phyloP scores from a whole-genome alignment of 2,888 invertebrate genomes.

The Anarsia innoxiella region DNA sequence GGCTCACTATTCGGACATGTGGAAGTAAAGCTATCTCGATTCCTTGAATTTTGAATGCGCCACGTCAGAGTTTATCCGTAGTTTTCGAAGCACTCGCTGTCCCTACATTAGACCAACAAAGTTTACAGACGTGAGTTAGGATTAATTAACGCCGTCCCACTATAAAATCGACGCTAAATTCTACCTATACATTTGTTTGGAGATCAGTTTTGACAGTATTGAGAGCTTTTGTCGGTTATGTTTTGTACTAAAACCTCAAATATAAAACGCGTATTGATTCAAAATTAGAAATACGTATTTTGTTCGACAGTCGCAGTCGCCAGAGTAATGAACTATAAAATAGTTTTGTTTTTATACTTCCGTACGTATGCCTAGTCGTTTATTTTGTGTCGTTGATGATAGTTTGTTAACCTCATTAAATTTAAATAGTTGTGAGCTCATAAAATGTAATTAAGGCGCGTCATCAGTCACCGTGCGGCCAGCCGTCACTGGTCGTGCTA shows the following conservation, averaged over 20 bases:
- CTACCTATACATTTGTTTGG: too few relatives aligned
- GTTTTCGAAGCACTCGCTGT: slow-evolving; percentile 45
- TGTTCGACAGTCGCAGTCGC: too few relatives aligned
- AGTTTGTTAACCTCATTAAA: neutral
- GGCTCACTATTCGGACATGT: slow-evolving; percentile 42
- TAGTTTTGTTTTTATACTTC: too few relatives aligned
- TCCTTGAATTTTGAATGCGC: slow-evolving; percentile 58
- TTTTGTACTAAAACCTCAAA: too few relatives aligned
- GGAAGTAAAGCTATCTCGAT: slow-evolving; percentile 39
- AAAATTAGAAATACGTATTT: too few relatives aligned
- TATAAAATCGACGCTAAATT: too few relatives aligned
- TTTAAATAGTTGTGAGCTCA: slow-evolving; percentile 36
- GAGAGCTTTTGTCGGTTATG: too few relatives aligned
- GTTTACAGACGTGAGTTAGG: slow-evolving; percentile 38
- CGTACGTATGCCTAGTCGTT: too few relatives aligned
- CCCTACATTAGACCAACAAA: slow-evolving; percentile 48
- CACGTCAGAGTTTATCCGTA: slow-evolving; percentile 46
- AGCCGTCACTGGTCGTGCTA: slow-evolving; percentile 59
- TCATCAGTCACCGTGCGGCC: slow-evolving; percentile 67
- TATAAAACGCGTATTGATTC: too few relatives aligned
- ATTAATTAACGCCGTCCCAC: slow-evolving; percentile 14
- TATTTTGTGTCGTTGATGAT: too few relatives aligned
- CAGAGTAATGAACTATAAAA: too few relatives aligned
- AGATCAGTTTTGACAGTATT: too few relatives aligned
- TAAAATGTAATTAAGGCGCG: slow-evolving; percentile 71